Evolutionary conservation across 1,140 invertebrate genomes (phyloP).

Genomic region (Olivierus martensii): DNA sequence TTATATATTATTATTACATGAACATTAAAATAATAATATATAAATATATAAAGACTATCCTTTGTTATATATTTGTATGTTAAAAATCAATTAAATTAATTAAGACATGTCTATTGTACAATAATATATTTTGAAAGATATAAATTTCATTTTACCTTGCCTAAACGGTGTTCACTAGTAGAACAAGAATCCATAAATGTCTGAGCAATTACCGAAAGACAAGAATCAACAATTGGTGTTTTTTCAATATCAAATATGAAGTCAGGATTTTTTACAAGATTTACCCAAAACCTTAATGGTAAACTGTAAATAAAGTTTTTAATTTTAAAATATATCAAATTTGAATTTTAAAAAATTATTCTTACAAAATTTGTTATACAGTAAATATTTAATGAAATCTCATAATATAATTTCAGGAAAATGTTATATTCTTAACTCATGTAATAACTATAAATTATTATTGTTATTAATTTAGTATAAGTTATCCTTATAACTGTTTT

Average conservation of each 20-base stretch:
- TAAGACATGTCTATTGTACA: not conserved
- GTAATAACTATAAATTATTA: too few species aligned
- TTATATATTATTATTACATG: too few species aligned
- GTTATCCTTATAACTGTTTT: too few species aligned
- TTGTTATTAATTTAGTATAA: too few species aligned
- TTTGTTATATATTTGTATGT: constrained; percentile 8
- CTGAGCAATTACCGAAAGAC: constrained; percentile 85
- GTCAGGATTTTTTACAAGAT: constrained; percentile 92
- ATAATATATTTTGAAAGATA: not conserved
- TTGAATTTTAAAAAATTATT: too few species aligned
- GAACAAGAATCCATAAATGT: constrained; percentile 93
- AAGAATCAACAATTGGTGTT: constrained; percentile 80
- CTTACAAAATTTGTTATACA: too few species aligned
- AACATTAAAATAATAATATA: not conserved
- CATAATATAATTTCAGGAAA: too few species aligned
- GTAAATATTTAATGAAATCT: too few species aligned
- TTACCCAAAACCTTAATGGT: constrained; percentile 88
- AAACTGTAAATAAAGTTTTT: constrained; percentile 40
- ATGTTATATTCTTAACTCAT: too few species aligned
- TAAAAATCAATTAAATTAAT: too few species aligned
- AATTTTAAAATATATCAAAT: not conserved
- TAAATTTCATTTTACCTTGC: constrained; percentile 40
- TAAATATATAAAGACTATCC: not conserved
- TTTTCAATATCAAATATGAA: constrained; percentile 94
- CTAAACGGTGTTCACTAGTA: constrained; percentile 68